These are phyloP conservation scores for Epinotia demarniana DNA, from an alignment of 2,888 invertebrate genomes.

Conservation along the genomic window DNA sequence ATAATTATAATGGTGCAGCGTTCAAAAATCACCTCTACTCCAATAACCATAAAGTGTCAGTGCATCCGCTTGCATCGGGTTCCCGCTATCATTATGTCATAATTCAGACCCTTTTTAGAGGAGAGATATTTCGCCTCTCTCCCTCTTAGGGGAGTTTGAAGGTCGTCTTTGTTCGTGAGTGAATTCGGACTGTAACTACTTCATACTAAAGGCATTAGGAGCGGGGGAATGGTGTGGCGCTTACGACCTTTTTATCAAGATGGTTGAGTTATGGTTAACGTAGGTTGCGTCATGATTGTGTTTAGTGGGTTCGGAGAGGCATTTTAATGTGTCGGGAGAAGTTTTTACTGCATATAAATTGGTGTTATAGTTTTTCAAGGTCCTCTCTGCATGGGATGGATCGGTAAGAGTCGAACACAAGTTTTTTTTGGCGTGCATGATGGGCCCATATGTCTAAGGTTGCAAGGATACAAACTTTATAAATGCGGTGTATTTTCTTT, in stretches of 20 bases:
- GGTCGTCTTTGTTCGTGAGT: conserved; percentile 63
- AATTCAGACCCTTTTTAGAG: conserved; percentile 69
- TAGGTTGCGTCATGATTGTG: conserved; percentile 34
- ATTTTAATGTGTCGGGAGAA: conserved; percentile 29
- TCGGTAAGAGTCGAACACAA: not conserved
- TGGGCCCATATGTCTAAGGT: not conserved
- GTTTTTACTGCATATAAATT: conserved; percentile 27
- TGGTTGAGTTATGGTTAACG: conserved; percentile 27
- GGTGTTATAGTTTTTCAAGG: conserved; percentile 26
- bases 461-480: too few species aligned
- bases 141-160: conserved; percentile 57
- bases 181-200: conserved; percentile 47
- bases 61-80: conserved; percentile 53
- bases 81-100: conserved; percentile 73
- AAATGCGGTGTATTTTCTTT: too few species aligned
- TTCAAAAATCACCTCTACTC: conserved; percentile 52
- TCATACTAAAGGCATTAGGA: not conserved
- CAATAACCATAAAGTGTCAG: conserved; percentile 7
- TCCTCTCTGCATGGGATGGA: conserved; percentile 1
- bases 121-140: conserved; percentile 54
- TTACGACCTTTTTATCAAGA: not conserved
- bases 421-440: not conserved
- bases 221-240: not conserved
- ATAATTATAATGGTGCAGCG: conserved; percentile 53
- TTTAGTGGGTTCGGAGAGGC: conserved; percentile 12